Evolutionary conservation across 1,140 invertebrate species (phyloP), one percentile per base, ranked within the genome.

Genomic region (Ganaspis sp.): DNA sequence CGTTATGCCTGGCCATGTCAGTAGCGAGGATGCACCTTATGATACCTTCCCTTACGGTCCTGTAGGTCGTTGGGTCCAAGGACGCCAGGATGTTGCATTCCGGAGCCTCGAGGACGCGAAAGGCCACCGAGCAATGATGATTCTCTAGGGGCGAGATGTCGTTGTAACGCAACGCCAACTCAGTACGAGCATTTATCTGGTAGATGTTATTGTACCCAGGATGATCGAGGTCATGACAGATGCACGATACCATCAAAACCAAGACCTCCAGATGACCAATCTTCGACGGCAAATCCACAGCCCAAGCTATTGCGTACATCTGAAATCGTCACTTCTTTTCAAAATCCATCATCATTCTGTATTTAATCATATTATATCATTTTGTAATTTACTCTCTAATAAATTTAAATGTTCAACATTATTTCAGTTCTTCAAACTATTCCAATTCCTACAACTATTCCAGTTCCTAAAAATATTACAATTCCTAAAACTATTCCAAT

Each of bases 161-260:
- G 89, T 97, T 97, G 90, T 97, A 97, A 42, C 96, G 93, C 70
- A 97, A 92, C 9, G 96, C 96, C 79, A 97, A 89, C 85, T 97
- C 96, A 8, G 96, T 97, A 77, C 94, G 93, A 23, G 96, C 96
- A 88, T 97, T 97, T 82, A 97, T 96, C 91, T 97, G 96, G 90
- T 97, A 97, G 77, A 96, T 96, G 84, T 97, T 97, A 90, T 97
- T 97, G 87, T 96, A 96, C 34, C 97, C 97, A 5, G 97, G 97
- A 93, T 98, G 97, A 88, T 98, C 97, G 26, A 98, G 91, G 90
- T 98, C 97, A 88, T 98, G 97, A 85, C 96, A 97, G 45, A 97
- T 95, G 87, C 95, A 96, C 9, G 96, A 96, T 15, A 96, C 95
- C 34, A 97, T 92, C 38, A 97, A 90, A 54, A 97, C 94, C 11